Evolutionary conservation across 2,888 invertebrate genomes (phyloP), one percentile per base, ranked within the genome.

Genomic region (Aproaerema taeniolella): DNA sequence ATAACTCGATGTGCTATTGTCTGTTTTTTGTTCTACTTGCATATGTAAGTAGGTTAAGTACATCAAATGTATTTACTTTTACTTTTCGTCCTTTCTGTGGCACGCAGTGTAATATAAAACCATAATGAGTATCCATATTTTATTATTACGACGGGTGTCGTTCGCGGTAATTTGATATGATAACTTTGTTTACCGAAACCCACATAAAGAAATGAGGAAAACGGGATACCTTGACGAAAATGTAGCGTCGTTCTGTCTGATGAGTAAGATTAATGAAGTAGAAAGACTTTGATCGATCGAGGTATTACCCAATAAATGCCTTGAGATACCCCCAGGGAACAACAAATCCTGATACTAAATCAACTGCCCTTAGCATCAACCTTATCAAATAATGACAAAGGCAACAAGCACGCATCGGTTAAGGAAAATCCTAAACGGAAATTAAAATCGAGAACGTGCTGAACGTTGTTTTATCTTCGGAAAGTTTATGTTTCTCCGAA

Each of bases 251-350:
- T 57, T 56, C 55, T 60, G 54, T 39, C 67, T 81, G 76, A 82
- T 80, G 78, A 80, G 76, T 71, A 77, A 78, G 82, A 82, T 83
- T 81, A 80, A 83, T 83, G 82, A 81, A 78, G 55, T 69, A 63
- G 67, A 76, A 77, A 72, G 78, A 79, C 78, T 77, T 79, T 82
- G 80, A 83, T 82, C 74, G 79, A 83, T 82, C 73, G 67, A 64
- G 76, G 71, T 77, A 78, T 77, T 77, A 72, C 73, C 71, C 77
- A 76, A 78, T 78, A 78, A 76, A 77, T 75, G 75, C 74, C 70
- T 61, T 59, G 52, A 28, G 35, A 35, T 35, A 28, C 35, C 28
- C 28, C 28, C n/a, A 3, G n/a, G 16, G 33, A 2, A 20, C 12
- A 24, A 33, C 33, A 61, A 67, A 64, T 59, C 57, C 58, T 49